These are phyloP conservation scores for Rhyacichthys aspro DNA, from an alignment of 2,797 vertebrate species.

Conservation along the genomic window DNA sequence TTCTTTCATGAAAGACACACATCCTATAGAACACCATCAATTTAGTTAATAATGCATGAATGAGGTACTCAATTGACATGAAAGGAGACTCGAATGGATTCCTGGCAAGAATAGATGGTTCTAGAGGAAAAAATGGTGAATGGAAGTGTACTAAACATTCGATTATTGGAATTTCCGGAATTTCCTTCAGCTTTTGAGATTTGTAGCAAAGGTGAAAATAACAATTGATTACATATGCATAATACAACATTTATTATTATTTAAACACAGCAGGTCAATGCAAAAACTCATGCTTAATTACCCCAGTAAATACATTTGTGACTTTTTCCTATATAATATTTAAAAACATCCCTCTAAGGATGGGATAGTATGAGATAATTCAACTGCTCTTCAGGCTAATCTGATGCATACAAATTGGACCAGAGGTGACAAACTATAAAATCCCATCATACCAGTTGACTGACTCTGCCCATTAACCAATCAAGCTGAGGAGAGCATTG, in stretches of 20 bases:
- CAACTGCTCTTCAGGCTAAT: conserved; percentile 52
- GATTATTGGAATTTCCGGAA: conserved; percentile 58
- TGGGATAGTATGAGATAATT: conserved; percentile 47
- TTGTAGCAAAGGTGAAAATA: conserved; percentile 50
- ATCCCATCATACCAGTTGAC: conserved; percentile 69
- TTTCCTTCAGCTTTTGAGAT: conserved; percentile 38
- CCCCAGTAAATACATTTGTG: no score
- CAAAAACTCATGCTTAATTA: no score
- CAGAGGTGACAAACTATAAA: conserved; percentile 71
- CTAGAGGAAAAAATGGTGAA: conserved; percentile 42
- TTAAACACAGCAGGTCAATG: no score
- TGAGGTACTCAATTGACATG: conserved; percentile 70
- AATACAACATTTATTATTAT: no score
- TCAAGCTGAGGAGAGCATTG: conserved; percentile 63
- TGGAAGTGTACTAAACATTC: conserved; percentile 52
- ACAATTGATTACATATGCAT: conserved; percentile 30
- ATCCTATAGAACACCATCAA: conserved; percentile 65
- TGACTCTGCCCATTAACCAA: conserved; percentile 73
- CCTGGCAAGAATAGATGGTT: conserved; percentile 66
- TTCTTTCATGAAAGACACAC: conserved; percentile 42
- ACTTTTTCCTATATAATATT: no score
- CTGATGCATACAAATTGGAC: conserved; percentile 66
- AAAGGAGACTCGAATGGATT: conserved; percentile 71
- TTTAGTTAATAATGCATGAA: conserved; percentile 81
- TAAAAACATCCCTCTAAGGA: conserved; percentile 36